Evolutionary conservation across 2,888 invertebrate genomes (phyloP).

Genomic region (Loripinus fragilis): DNA sequence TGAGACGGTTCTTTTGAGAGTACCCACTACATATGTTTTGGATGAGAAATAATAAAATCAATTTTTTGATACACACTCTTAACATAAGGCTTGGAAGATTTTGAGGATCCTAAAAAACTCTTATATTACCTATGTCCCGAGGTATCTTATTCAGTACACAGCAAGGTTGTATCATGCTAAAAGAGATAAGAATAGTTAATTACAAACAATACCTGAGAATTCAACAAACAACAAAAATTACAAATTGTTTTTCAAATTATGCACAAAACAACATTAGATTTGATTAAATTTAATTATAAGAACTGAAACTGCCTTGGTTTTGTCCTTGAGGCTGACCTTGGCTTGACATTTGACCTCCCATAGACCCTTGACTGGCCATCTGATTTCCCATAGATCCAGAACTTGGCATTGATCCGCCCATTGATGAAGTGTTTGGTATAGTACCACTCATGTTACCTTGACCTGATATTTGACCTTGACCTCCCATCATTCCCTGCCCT

Average conservation of each 20-base stretch:
- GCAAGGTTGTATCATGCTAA: no score
- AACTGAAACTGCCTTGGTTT: slow-evolving; percentile 2
- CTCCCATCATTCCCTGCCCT: slow-evolving; percentile 48
- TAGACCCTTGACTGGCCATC: slow-evolving; percentile 50
- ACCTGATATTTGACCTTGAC: slow-evolving; percentile 49
- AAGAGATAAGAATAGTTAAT: no score
- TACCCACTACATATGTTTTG: no score
- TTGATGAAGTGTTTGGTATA: slow-evolving; percentile 24
- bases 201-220: no score
- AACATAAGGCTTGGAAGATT: no score
- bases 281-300: not conserved
- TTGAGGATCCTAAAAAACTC: no score
- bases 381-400: slow-evolving; percentile 58
- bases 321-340: slow-evolving; percentile 10
- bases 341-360: slow-evolving; percentile 51
- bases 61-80: no score
- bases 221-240: no score
- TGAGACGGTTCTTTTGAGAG: no score
- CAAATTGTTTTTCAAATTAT: not conserved
- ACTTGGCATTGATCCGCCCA: slow-evolving; percentile 60
- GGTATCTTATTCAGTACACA: no score
- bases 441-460: slow-evolving; percentile 32
- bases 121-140: no score
- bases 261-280: not conserved
- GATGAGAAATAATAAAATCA: no score